Percentiles rank a stretch among this genome's conserved stretches.
Evolutionary conservation across 1,140 invertebrate species (phyloP).

Genomic region (Leptopilina boulardi): DNA sequence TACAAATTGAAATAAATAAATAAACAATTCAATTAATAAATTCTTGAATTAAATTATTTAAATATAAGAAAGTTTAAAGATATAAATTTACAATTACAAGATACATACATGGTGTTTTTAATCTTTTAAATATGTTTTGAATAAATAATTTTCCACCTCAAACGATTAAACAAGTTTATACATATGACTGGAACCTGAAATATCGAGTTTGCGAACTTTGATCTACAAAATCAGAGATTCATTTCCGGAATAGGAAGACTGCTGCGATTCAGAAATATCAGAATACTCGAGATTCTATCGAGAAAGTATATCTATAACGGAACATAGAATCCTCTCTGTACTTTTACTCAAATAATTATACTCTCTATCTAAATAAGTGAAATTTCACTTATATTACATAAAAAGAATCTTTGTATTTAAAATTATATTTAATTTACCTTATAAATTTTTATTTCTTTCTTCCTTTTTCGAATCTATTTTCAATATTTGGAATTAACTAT

Average conservation of each 20-base stretch:
- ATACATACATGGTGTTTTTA: not conserved
- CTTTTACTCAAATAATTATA: too few species aligned
- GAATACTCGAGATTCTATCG: constrained; percentile 1
- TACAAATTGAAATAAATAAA: too few species aligned
- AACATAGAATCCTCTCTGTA: not conserved
- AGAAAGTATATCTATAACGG: not conserved
- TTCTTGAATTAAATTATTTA: too few species aligned
- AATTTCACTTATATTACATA: too few species aligned
- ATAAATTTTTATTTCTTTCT: too few species aligned
- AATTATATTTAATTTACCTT: too few species aligned
- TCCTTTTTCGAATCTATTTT: too few species aligned
- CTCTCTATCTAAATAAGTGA: too few species aligned
- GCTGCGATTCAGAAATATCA: not conserved
- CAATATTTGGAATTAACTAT: too few species aligned
- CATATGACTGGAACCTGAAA: not conserved
- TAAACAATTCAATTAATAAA: too few species aligned
- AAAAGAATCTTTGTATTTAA: too few species aligned
- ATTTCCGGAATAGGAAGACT: not conserved
- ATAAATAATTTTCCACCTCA: not conserved
- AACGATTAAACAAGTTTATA: not conserved
- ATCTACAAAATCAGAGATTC: constrained; percentile 2
- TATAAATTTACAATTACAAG: not conserved
- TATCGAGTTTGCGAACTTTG: not conserved
- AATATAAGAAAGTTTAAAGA: too few species aligned
- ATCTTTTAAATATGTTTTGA: not conserved